Conservation (phyloP, 1,140 invertebrate genomes). For the Apis cerana region DNA sequence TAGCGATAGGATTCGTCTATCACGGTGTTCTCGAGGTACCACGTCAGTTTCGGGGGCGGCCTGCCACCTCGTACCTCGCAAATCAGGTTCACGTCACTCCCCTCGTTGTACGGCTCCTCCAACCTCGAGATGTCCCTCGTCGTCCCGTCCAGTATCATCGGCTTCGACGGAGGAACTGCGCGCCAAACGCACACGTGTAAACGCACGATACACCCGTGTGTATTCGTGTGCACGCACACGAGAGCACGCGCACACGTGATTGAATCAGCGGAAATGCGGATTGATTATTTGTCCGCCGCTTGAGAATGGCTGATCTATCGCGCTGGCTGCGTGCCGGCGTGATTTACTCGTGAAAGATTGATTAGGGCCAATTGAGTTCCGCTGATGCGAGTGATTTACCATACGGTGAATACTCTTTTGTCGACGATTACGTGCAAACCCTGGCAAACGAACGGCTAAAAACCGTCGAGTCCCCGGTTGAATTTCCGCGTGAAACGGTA, state of each 20-base stretch:
- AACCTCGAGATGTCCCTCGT: constrained; percentile 76
- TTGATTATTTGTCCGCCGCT: constrained; percentile 54
- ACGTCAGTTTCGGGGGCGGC: constrained; percentile 89
- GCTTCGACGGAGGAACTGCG: constrained; percentile 80
- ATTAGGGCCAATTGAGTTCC: constrained; percentile 48
- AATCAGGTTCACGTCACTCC: constrained; percentile 81
- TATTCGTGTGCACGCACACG: neutral
- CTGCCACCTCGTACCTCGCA: constrained; percentile 85
- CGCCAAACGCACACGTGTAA: constrained; percentile 30
- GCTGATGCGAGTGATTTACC: constrained; percentile 41
- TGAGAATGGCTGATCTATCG: constrained; percentile 45
- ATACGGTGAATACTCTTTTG: constrained; percentile 42
- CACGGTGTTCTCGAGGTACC: constrained; percentile 91
- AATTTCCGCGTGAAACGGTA: neutral
- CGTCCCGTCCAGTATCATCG: constrained; percentile 82
- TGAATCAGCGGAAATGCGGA: constrained; percentile 53
- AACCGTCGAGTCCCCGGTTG: neutral
- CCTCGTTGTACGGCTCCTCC: constrained; percentile 83
- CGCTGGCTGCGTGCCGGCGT: constrained; percentile 16
- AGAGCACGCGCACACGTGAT: constrained; percentile 10
- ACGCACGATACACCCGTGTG: neutral
- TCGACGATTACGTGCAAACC: constrained; percentile 16
- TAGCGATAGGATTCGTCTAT: constrained; percentile 91
- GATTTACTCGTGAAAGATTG: constrained; percentile 52
- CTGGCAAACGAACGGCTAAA: constrained; percentile 2